Conservation (phyloP, 2,888 invertebrate species). For the Hofmannophila pseudospretella region DNA sequence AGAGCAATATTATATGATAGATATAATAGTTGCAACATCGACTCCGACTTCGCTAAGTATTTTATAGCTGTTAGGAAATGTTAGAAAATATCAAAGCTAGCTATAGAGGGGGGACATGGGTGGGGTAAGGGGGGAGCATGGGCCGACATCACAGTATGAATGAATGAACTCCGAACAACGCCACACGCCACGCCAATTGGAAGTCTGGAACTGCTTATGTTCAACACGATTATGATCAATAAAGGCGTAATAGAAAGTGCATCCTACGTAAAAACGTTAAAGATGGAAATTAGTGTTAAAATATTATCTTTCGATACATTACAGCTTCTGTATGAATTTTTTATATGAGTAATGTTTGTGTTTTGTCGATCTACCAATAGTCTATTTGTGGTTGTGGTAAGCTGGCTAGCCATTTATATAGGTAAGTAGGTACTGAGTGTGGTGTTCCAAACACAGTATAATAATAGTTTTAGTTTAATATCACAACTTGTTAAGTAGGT, state of each 20-base stretch:
- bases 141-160: constrained; percentile 31
- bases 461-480: no score
- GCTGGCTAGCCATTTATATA: no score
- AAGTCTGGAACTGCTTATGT: constrained; percentile 8
- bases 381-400: no score
- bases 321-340: no score
- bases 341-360: no score
- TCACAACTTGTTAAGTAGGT: no score
- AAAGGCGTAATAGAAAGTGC: constrained; percentile 23
- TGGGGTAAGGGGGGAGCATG: constrained; percentile 20
- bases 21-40: constrained; percentile 7
- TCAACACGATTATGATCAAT: constrained; percentile 23
- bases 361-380: no score
- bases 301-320: no score
- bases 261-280: constrained; percentile 17
- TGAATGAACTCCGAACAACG: constrained; percentile 42
- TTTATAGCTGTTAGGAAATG: constrained; percentile 8
- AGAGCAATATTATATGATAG: no score
- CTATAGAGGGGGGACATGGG: constrained; percentile 11
- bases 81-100: constrained; percentile 6
- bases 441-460: no score
- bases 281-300: no score
- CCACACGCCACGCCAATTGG: constrained; percentile 14
- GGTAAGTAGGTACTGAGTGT: no score
- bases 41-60: constrained; percentile 1